Evolutionary conservation across 2,113 vertebrate genomes (phyloP).

Genomic region (Nesoenas mayeri): DNA sequence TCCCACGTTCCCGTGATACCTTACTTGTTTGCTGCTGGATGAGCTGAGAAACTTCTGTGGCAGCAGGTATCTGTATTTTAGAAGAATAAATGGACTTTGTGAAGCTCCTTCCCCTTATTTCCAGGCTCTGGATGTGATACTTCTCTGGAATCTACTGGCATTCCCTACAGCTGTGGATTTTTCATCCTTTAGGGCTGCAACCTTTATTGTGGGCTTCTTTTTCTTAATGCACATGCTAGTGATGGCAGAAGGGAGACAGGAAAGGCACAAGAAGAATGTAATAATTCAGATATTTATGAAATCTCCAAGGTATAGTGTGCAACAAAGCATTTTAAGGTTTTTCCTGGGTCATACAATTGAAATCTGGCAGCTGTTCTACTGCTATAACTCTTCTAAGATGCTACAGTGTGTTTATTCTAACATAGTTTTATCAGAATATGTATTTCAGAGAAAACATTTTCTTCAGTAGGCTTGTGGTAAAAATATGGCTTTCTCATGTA

Average conservation of each 20-base stretch:
- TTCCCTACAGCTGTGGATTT: background rate
- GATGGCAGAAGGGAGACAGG: background rate
- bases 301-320: background rate
- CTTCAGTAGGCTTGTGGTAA: background rate
- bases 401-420: background rate
- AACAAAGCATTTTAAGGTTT: background rate
- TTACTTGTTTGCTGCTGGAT: background rate
- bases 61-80: background rate
- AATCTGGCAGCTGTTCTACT: background rate
- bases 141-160: background rate
- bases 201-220: background rate
- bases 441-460: background rate
- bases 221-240: background rate
- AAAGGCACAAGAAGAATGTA: slow-evolving; percentile 20
- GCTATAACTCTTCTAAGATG: background rate
- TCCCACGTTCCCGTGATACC: background rate
- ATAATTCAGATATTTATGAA: background rate
- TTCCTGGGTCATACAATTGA: background rate
- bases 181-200: background rate
- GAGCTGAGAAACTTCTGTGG: background rate
- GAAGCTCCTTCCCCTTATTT: background rate
- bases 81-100: background rate
- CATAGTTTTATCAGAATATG: background rate
- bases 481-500: background rate
- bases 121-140: background rate